Evolutionary conservation across 2,797 vertebrate species (phyloP), one percentile per base, ranked within the genome.

Genomic region (Cuculus canorus): DNA sequence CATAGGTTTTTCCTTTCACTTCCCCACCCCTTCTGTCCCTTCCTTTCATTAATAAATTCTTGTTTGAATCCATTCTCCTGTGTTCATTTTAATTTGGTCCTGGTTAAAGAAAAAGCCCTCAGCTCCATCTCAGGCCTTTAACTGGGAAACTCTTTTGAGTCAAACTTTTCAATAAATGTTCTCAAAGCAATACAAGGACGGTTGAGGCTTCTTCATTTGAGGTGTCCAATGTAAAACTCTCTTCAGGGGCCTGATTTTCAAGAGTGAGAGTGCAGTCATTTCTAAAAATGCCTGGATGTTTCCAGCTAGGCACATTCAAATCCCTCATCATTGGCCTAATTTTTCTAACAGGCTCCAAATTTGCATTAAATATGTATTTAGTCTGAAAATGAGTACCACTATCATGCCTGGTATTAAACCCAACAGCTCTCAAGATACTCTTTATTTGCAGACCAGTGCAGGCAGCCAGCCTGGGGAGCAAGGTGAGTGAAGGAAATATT

Each of bases 21-120:
- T 91, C 84, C 79, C 83, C 61, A 5, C 32, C 84, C 80, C 35
- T 81, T 43, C 82, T 65, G 35, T 32, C 75, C 78, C 28, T 84
- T 72, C 68, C 57, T 63, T 76, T 83, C 88, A 90, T 96, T 91
- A 97, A 96, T 90, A 81, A 73, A 35, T 35, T 35, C 53, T 92
- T 95, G 90, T 94, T 56, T 54, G 94, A 93, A 94, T 95, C 77
- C 88, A 91, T 57, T 92, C 73, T 95, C 90, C 82, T 95, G 84
- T 96, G 94, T 92, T 95, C 90, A 63, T 97, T 95, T 95, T 96
- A 84, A 92, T 97, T 93, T 90, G 75, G 45, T 82, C 57, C 76
- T 59, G 84, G 90, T 93, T 77, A 87, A 84, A 61, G 68, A 61
- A 35, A 85, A 81, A 87, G 19, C 87, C 45, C 65, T 85, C 53